These are phyloP conservation scores for Melinaea menophilus DNA, from an alignment of 2,888 invertebrate species.

Conservation along the genomic window DNA sequence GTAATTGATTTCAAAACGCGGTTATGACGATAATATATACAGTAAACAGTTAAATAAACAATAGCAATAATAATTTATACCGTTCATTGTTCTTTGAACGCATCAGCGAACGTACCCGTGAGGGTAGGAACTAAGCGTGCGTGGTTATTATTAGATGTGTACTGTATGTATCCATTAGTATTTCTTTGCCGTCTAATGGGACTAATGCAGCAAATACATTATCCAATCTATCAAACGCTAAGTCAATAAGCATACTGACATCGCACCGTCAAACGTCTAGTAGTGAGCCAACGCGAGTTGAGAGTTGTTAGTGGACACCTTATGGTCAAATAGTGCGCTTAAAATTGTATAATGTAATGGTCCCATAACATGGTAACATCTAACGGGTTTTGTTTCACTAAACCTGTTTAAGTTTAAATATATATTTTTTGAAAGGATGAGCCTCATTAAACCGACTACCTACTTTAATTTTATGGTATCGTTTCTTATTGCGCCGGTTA, in stretches of 20 bases:
- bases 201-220: neutral
- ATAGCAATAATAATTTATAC: neutral
- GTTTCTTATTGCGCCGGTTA: no score
- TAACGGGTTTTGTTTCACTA: no score
- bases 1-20: neutral
- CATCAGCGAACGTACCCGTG: constrained; percentile 26
- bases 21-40: neutral
- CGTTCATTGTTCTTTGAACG: constrained; percentile 25
- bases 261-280: neutral
- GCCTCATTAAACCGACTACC: no score
- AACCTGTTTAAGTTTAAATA: no score
- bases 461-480: no score
- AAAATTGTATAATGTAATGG: no score
- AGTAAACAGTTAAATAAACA: constrained; percentile 1
- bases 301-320: no score
- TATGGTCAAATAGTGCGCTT: no score
- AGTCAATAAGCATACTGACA: neutral
- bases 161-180: neutral
- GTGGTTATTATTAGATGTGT: neutral
- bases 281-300: no score
- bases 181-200: constrained; percentile 2
- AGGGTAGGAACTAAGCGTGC: constrained; percentile 16
- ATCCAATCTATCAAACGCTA: neutral
- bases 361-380: no score
- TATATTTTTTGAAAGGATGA: no score